These are phyloP conservation scores for Drosophila erecta DNA, from an alignment of 1,140 invertebrate species.

Conservation along the genomic window DNA sequence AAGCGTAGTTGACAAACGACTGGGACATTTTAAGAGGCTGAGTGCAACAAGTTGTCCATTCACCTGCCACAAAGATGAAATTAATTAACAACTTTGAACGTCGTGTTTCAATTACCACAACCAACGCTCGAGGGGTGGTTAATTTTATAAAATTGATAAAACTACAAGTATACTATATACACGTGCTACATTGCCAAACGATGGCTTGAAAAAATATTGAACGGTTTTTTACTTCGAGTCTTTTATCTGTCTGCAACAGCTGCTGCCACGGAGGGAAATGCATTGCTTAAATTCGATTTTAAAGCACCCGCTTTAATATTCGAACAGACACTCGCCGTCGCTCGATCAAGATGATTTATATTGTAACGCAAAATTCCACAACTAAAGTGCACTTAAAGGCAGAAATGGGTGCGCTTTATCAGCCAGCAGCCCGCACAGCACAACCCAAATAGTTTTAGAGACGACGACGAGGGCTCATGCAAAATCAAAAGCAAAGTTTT, in stretches of 20 bases:
- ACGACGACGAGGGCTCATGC: conserved; percentile 36
- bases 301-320: conserved; percentile 60
- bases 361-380: conserved; percentile 24
- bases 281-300: conserved; percentile 44
- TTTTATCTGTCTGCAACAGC: conserved; percentile 26
- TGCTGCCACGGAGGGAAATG: conserved; percentile 7
- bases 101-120: conserved; percentile 28
- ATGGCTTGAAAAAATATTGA: conserved; percentile 25
- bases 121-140: background rate
- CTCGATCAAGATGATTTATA: conserved; percentile 80
- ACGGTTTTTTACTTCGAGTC: conserved; percentile 44
- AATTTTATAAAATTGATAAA: conserved; percentile 3
- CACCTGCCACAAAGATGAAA: conserved; percentile 10
- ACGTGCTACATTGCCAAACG: conserved; percentile 11
- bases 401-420: conserved; percentile 51
- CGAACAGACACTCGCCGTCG: conserved; percentile 41
- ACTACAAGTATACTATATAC: background rate
- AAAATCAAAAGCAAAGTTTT: conserved; percentile 77
- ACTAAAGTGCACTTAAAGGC: conserved; percentile 47
- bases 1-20: conserved; percentile 64
- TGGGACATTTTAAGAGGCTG: conserved; percentile 28
- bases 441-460: conserved; percentile 59
- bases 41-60: conserved; percentile 70
- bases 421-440: conserved; percentile 33
- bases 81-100: conserved; percentile 41